Evolutionary conservation across 2,797 vertebrate genomes (phyloP).

Genomic region (Alcedo quadribrachys): DNA sequence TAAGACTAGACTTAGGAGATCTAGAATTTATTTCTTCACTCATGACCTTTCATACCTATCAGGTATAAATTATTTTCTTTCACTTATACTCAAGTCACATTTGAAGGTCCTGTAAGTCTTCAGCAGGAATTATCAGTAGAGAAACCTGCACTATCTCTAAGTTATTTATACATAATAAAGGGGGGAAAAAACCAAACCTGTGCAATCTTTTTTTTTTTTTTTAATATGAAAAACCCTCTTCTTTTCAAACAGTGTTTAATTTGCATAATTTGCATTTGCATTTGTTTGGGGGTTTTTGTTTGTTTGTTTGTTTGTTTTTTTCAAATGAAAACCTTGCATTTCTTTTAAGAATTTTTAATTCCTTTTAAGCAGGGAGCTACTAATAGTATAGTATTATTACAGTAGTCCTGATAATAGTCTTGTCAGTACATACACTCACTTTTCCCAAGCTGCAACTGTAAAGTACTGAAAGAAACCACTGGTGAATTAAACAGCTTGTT

Average conservation of each 20-base stretch:
- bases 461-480: constrained; percentile 64
- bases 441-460: constrained; percentile 45
- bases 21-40: constrained; percentile 30
- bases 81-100: constrained; percentile 25
- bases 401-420: constrained; percentile 13
- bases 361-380: neutral
- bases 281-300: neutral
- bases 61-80: constrained; percentile 69
- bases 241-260: neutral
- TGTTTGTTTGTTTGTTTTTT: neutral
- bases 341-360: constrained; percentile 23
- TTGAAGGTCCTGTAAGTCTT: constrained; percentile 47
- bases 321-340: neutral
- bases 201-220: neutral
- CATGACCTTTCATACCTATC: constrained; percentile 50
- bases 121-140: constrained; percentile 36
- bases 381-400: constrained; percentile 5
- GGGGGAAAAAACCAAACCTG: neutral
- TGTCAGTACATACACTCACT: constrained; percentile 46
- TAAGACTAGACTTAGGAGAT: neutral
- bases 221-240: neutral
- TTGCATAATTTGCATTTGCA: neutral
- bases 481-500: constrained; percentile 74
- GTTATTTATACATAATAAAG: neutral
- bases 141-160: neutral